Percentiles rank a stretch among this genome's conserved stretches.
These are phyloP conservation scores for Ctenopoma kingsleyae DNA, from an alignment of 2,797 vertebrate genomes.

Conservation along the genomic window DNA sequence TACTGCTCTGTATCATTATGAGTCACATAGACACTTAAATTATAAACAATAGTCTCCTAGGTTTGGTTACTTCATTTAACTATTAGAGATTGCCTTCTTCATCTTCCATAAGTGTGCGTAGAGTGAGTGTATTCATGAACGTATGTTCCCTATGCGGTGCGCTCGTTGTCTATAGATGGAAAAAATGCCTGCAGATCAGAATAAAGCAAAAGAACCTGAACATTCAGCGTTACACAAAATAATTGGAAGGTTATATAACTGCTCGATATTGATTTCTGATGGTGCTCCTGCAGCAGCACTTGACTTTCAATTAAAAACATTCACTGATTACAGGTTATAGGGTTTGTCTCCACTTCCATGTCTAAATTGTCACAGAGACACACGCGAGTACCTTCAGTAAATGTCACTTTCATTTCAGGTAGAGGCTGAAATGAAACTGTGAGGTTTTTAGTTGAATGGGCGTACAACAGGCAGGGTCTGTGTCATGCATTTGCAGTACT, in stretches of 20 bases:
- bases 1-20: not conserved
- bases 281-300: not conserved
- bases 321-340: not conserved
- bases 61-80: not conserved
- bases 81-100: not conserved
- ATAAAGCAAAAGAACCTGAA: conserved; percentile 4
- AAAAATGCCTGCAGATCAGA: not conserved
- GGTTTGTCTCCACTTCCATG: not conserved
- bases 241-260: conserved; percentile 58
- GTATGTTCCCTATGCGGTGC: not conserved
- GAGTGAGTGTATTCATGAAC: too few species aligned
- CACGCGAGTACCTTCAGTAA: not conserved
- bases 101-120: not conserved
- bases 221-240: conserved; percentile 50
- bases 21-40: too few species aligned
- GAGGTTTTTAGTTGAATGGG: not conserved
- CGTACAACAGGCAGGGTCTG: not conserved
- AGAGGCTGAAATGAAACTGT: not conserved
- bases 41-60: not conserved
- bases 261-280: conserved; percentile 18
- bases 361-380: not conserved
- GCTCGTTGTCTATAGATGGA: conserved; percentile 2
- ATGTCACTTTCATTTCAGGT: not conserved
- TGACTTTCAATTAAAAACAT: conserved; percentile 17
- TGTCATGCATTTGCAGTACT: not conserved